Evolutionary conservation across 2,797 vertebrate genomes (phyloP).

Genomic region (Spheniscus humboldti): DNA sequence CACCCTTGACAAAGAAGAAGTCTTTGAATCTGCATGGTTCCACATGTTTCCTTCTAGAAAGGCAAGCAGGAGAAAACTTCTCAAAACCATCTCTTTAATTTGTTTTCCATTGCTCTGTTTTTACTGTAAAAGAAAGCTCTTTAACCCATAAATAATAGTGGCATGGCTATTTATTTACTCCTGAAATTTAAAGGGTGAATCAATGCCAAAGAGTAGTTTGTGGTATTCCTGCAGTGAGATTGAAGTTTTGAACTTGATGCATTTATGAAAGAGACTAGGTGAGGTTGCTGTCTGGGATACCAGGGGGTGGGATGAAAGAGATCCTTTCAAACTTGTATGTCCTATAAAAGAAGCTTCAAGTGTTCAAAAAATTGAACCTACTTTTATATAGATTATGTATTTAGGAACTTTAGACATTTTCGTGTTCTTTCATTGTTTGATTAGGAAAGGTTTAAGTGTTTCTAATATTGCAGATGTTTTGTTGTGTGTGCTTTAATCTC

Average conservation of each 20-base stretch:
- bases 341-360: background rate
- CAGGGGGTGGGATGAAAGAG: background rate
- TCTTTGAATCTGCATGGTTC: background rate
- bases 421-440: background rate
- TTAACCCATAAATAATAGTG: background rate
- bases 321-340: background rate
- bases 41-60: background rate
- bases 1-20: background rate
- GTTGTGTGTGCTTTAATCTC: background rate
- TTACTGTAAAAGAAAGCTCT: background rate
- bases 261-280: background rate
- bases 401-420: background rate
- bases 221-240: background rate
- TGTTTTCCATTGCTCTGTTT: background rate
- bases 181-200: background rate
- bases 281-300: background rate
- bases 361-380: background rate
- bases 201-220: background rate
- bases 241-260: background rate
- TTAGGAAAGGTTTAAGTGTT: background rate
- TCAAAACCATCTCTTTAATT: background rate
- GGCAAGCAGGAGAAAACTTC: background rate
- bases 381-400: background rate
- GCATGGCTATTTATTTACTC: background rate
- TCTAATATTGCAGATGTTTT: background rate